Percentiles rank a stretch among this genome's conserved stretches.
These are phyloP conservation scores for Geophilus truncorum DNA, from an alignment of 2,888 invertebrate genomes.

Conservation along the genomic window DNA sequence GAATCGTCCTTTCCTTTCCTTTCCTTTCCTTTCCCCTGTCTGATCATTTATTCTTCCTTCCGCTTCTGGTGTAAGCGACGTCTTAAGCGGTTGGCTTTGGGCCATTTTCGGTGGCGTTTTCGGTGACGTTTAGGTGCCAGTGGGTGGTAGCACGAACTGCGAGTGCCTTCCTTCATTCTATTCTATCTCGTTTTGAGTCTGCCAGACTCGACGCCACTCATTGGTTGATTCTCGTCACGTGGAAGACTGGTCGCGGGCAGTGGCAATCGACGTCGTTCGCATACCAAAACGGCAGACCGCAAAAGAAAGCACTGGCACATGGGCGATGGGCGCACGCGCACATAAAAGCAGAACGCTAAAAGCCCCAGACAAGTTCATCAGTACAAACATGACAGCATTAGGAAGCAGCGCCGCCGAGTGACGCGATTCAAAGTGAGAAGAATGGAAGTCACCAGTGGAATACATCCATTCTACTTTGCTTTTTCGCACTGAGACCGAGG, in stretches of 20 bases:
- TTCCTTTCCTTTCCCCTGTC: background rate
- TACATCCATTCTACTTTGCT: background rate
- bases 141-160: background rate
- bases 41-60: no score
- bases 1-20: no score
- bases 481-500: background rate
- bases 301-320: background rate
- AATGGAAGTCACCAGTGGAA: background rate
- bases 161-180: background rate
- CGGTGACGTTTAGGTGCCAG: no score
- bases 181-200: background rate
- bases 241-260: background rate
- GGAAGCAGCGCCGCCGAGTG: background rate
- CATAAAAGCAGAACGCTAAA: background rate
- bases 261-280: background rate
- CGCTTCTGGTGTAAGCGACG: background rate
- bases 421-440: background rate
- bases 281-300: constrained; percentile 1
- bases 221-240: constrained; percentile 11
- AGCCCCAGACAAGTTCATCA: constrained; percentile 3
- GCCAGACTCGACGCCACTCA: background rate
- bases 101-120: background rate
- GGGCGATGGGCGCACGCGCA: no score
- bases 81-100: background rate
- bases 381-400: constrained; percentile 11